Evolutionary conservation across 2,888 invertebrate genomes (phyloP), one percentile per base, ranked within the genome.

Genomic region (Diaphora mendica): DNA sequence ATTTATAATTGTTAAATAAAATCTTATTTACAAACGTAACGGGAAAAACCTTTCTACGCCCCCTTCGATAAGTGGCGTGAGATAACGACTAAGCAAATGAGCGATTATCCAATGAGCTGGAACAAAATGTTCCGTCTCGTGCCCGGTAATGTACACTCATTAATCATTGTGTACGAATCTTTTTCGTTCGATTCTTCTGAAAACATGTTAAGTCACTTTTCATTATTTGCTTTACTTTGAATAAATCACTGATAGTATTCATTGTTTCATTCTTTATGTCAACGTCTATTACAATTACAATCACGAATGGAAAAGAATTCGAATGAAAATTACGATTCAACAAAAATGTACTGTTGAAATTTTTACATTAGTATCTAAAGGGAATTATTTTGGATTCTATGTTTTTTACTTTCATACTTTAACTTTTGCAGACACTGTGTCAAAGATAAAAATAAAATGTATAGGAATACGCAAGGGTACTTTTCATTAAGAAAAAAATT

Each of bases 71-170:
- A 85, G 86, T 82, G 81, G 83, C 83, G 77, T 81, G 83, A 88
- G 89, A 90, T 89, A 86, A 89, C 85, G 80, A 77, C 73, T 82
- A 85, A 88, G 87, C 90, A 91, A 92, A 92, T 89, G 89, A 91
- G 86, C 88, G 89, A 91, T 91, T 90, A 90, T 90, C 86, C 83
- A 86, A 82, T 85, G 86, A 88, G 88, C 85, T 87, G 86, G 85
- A 89, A 89, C 88, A 87, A 88, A 91, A 89, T 89, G 86, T 90
- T 89, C 87, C 85, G 81, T 85, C 84, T 85, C 79, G 76, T 85
- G 85, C 84, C 81, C 78, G 86, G 39, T 89, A 90, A 93, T 89
- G 86, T 87, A 84, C 82, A 82, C 85, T 84, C 92, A 92, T 94
- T 92, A 91, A 93, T 94, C 93, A 94, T 92, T 84, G 80, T 79